Evolutionary conservation across 1,140 invertebrate species (phyloP), one percentile per base, ranked within the genome.

Genomic region (Zaprionus capensis): DNA sequence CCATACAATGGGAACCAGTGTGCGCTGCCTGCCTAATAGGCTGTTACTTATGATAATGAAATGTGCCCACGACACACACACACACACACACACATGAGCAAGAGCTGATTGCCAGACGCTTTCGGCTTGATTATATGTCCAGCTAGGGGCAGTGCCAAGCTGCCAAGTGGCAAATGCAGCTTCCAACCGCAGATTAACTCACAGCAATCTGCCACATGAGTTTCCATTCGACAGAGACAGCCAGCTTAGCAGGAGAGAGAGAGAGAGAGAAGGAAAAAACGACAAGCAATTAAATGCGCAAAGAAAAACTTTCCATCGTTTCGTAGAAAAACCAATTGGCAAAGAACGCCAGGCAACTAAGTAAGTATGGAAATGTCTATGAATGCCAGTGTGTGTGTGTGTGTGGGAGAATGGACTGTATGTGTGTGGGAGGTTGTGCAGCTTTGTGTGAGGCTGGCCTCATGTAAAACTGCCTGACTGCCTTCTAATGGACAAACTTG

Each of bases 101-200:
- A 6, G 46, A 14, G 26, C 51, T 57, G 46, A 70, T 64, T 56
- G 36, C 38, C 36, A 26, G 28, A 38, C 66, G 53, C 56, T 70
- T 70, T 46, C 28, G 56, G 58, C 46, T 68, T 44, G 65, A 61
- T 61, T 73, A 68, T 69, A 58, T 46, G 36, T 17, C 1, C 6
- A 41, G 57, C 55, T 69, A 57, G 51, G 59, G 58, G 62, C 67
- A 66, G 49, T 38, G 57, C 58, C 36, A 51, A 57, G 71, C 56
- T 68, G 71, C 20, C 66, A 85, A 87, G 63, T 80, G 76, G 64
- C 76, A 83, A 83, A 74, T 66, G 76, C 82, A 82, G 80, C 82
- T 75, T 73, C 57, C 71, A 75, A 65, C 77, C 84, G 58, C 77
- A 87, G 83, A 83, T 88, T 87, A 88, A 88, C 81, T 88, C 78